phyloP scores from a whole-genome alignment of 1,140 invertebrate genomes.

The Steinernema khuongi region DNA sequence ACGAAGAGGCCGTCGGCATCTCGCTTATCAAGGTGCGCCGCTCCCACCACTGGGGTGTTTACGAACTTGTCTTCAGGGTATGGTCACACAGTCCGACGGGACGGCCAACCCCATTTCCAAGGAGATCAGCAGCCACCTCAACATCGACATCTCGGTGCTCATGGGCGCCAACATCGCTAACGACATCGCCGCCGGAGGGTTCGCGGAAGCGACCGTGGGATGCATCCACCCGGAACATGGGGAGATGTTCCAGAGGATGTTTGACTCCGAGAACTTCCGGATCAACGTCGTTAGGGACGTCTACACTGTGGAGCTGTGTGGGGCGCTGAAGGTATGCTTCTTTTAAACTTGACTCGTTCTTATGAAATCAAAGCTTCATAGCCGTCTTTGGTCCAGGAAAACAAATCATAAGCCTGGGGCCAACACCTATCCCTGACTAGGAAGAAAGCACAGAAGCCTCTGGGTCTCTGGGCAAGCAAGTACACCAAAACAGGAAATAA shows the following conservation, averaged over 20 bases:
- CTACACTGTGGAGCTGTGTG: slow-evolving; percentile 93
- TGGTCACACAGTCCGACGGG: slow-evolving; percentile 12
- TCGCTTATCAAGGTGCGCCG: slow-evolving; percentile 79
- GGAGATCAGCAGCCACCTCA: slow-evolving; percentile 69
- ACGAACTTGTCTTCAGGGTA: slow-evolving; percentile 68
- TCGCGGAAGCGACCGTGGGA: slow-evolving; percentile 97
- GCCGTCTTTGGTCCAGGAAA: too few species aligned
- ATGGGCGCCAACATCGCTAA: slow-evolving; percentile 96
- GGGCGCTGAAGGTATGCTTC: slow-evolving; percentile 79
- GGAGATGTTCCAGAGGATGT: slow-evolving; percentile 74
- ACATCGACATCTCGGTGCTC: slow-evolving; percentile 82
- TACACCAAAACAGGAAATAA: too few species aligned
- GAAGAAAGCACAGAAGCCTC: too few species aligned
- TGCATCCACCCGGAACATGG: slow-evolving; percentile 65
- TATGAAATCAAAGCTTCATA: too few species aligned
- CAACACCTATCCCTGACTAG: too few species aligned
- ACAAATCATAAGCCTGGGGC: too few species aligned
- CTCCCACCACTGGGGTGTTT: slow-evolving; percentile 81
- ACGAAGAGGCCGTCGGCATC: slow-evolving; percentile 63
- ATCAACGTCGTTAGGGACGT: slow-evolving; percentile 92
- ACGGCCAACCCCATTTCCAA: slow-evolving; percentile 63
- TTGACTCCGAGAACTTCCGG: slow-evolving; percentile 88
- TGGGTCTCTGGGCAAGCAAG: too few species aligned
- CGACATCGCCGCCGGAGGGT: slow-evolving; percentile 87
- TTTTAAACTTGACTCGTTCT: not conserved